Percentiles rank a stretch among this genome's conserved stretches.
These are phyloP conservation scores for Chrysina gloriosa DNA, from an alignment of 2,888 invertebrate species.

Conservation along the genomic window DNA sequence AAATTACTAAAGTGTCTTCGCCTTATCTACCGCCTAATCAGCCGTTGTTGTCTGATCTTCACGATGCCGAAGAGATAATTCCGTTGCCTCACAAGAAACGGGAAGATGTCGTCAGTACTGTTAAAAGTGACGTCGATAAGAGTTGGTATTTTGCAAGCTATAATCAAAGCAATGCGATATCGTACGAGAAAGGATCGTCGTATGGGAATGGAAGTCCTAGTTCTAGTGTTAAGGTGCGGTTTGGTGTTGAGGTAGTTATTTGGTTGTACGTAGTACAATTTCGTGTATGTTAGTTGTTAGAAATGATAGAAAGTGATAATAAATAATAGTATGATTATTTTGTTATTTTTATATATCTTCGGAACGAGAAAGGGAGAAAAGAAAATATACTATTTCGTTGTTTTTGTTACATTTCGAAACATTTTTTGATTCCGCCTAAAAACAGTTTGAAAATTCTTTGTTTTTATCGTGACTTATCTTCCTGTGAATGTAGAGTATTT, in stretches of 20 bases:
- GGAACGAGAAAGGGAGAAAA: no score
- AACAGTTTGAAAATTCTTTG: no score
- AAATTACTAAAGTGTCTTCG: constrained; percentile 71
- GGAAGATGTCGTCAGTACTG: constrained; percentile 27
- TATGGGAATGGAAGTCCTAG: no score
- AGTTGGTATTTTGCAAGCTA: constrained; percentile 89
- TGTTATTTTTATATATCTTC: no score
- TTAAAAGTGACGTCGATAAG: constrained; percentile 58
- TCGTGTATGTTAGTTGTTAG: constrained; percentile 13
- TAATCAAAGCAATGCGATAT: constrained; percentile 68
- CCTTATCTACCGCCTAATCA: constrained; percentile 58
- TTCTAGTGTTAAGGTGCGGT: background rate
- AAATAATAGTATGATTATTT: no score
- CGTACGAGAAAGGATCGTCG: background rate
- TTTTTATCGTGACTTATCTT: no score
- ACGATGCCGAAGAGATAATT: constrained; percentile 45
- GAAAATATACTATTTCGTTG: no score
- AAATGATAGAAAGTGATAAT: no score
- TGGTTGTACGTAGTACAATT: constrained; percentile 19
- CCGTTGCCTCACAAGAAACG: constrained; percentile 31
- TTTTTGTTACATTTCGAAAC: no score
- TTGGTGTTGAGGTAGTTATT: constrained; percentile 11
- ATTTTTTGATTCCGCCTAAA: no score
- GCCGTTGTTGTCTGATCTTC: constrained; percentile 50
- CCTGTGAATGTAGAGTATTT: no score